Evolutionary conservation across 2,888 invertebrate species (phyloP), one percentile per base, ranked within the genome.

Genomic region (Lithodes maja): DNA sequence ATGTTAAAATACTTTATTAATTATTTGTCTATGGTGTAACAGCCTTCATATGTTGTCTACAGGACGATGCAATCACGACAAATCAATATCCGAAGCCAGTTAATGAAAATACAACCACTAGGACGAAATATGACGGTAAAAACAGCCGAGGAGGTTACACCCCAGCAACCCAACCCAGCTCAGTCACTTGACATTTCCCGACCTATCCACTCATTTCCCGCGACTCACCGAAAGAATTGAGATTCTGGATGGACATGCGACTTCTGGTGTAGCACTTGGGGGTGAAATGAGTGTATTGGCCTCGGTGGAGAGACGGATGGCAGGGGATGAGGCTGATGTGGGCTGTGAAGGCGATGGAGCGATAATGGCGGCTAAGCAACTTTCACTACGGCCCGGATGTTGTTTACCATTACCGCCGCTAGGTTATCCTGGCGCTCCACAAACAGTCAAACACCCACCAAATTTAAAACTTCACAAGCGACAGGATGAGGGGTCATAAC

Each of bases 241-340:
- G 92, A 92, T 93, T 93, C 92, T 93, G 93, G 92, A 93, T 93
- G 90, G 93, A 93, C 93, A 93, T 93, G 92, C 93, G 93, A 92
- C 86, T 91, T 91, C 83, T 78, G 83, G 77, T 78, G 83, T 61
- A 87, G 71, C 79, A 83, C 77, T 50, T 50, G 54, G 69, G 78
- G 87, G 54, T 53, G 54, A 83, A 86, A 87, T 83, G 9, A 83
- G 61, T 15, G 52, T n/a, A 83, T 49, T 75, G 49, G 52, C 82
- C 82, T 68, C 82, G 61, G 77, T 9, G 55, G 61, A 82, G 79
- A 78, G 78, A 78, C 17, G 71, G 87, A 83, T 83, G 83, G 17
- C 15, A 15, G 12, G 2, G n/a, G 87, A 87, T 83, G 7, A 87
- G 75, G 17, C 49, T 82, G 7, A 12, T 15, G 17, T 49, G 3